phyloP scores from a whole-genome alignment of 2,797 vertebrate species.

The Meda fulgida region DNA sequence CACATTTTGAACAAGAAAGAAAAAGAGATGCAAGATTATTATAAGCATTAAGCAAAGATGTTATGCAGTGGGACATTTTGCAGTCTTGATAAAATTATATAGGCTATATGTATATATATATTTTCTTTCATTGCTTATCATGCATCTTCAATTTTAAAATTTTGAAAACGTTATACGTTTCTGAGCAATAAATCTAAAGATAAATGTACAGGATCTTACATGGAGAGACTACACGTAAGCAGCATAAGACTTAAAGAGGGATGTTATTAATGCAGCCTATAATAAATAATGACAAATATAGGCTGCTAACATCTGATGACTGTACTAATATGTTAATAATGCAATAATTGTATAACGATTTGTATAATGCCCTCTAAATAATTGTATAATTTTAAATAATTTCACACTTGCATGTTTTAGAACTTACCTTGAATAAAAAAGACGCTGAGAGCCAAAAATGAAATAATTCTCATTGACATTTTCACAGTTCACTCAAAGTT shows the following conservation, averaged over 20 bases:
- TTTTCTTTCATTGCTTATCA: too few species aligned
- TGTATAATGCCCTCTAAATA: background rate
- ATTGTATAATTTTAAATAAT: background rate
- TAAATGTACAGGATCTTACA: background rate
- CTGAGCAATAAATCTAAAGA: too few species aligned
- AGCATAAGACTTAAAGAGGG: background rate
- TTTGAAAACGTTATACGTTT: too few species aligned
- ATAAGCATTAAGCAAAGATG: background rate
- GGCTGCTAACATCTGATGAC: background rate
- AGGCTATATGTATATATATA: too few species aligned
- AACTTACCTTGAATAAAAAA: slow-evolving; percentile 46
- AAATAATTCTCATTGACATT: slow-evolving; percentile 22
- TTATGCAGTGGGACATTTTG: too few species aligned
- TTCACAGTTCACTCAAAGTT: background rate
- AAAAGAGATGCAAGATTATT: background rate
- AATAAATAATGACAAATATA: background rate
- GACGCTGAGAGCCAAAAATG: background rate
- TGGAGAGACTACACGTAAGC: background rate
- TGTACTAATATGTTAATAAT: background rate
- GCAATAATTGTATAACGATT: too few species aligned
- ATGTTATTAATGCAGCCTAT: background rate
- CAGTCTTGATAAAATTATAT: too few species aligned
- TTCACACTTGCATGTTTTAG: background rate
- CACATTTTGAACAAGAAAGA: background rate
- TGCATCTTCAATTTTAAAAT: too few species aligned